phyloP scores from a whole-genome alignment of 2,888 invertebrate genomes.

The Tenthredo amoena region DNA sequence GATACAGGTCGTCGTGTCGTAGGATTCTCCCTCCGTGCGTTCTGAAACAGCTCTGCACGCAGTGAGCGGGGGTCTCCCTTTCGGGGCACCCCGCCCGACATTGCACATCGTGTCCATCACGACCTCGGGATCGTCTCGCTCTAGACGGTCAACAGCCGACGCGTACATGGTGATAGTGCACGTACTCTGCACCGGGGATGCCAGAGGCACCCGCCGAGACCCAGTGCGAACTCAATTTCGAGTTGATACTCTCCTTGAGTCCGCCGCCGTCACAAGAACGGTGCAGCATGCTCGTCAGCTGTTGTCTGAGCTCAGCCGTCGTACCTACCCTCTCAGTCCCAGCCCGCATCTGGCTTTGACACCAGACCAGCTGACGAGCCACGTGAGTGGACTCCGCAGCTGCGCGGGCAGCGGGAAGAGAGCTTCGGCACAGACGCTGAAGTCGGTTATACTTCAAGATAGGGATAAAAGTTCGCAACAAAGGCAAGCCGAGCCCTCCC shows the following conservation, averaged over 20 bases:
- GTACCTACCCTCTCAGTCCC: not conserved
- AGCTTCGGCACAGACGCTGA: not conserved
- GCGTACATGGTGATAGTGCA: slow-evolving; percentile 66
- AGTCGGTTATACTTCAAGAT: not conserved
- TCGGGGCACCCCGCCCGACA: slow-evolving; percentile 70
- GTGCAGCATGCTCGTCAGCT: slow-evolving; percentile 52
- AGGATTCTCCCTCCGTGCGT: slow-evolving; percentile 71
- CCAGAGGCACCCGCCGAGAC: slow-evolving; percentile 55
- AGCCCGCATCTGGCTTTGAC: not conserved
- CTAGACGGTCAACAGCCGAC: slow-evolving; percentile 66
- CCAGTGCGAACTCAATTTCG: slow-evolving; percentile 55
- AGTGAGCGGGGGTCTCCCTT: slow-evolving; percentile 69
- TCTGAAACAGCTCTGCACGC: slow-evolving; percentile 68
- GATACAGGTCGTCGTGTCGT: slow-evolving; percentile 68
- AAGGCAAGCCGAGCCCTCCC: slow-evolving; percentile 64
- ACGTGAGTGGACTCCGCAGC: slow-evolving; percentile 54
- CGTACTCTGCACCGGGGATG: slow-evolving; percentile 67
- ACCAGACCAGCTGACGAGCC: slow-evolving; percentile 45
- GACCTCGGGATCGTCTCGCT: slow-evolving; percentile 62
- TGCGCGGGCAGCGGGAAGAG: not conserved
- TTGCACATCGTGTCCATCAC: slow-evolving; percentile 47
- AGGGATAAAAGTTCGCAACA: not conserved
- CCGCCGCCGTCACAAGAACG: slow-evolving; percentile 61
- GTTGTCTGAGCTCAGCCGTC: not conserved
- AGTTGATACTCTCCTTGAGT: slow-evolving; percentile 53